A percentile compares a stretch with the other conserved stretches of the same genome.
Conservation (phyloP, 37 sponge, comb jelly and placozoan species). For the Aplysina aerophoba region DNA sequence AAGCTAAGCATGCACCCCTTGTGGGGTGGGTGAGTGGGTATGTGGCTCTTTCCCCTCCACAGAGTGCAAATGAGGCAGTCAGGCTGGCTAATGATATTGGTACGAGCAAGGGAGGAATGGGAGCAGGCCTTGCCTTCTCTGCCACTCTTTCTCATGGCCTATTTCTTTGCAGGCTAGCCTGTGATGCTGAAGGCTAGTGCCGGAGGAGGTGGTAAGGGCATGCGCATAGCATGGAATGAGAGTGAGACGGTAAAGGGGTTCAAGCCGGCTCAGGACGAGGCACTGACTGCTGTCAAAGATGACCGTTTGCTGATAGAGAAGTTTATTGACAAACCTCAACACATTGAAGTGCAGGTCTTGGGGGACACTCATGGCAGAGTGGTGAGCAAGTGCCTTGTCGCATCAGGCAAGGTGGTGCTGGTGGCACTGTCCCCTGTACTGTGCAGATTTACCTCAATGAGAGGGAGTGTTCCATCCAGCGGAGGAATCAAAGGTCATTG, state of each 20-base stretch:
- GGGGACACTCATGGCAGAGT: slow-evolving; percentile 92
- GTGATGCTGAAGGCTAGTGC: slow-evolving; percentile 99
- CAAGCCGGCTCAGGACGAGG: slow-evolving; percentile 85
- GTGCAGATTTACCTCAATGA: slow-evolving; percentile 91
- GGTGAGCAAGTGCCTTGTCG: too few relatives aligned
- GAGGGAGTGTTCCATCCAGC: slow-evolving; percentile 97
- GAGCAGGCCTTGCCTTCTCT: background rate
- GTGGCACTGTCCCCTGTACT: too few relatives aligned
- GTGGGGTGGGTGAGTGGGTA: background rate
- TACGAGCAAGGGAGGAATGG: background rate
- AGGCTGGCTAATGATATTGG: slow-evolving; percentile 92
- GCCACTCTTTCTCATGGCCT: background rate
- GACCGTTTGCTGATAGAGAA: slow-evolving; percentile 94
- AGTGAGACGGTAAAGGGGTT: slow-evolving; percentile 71
- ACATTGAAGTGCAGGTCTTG: slow-evolving; percentile 96
- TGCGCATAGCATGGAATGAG: slow-evolving; percentile 96
- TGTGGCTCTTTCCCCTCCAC: background rate
- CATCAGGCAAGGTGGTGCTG: too few relatives aligned
- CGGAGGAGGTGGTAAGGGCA: slow-evolving; percentile 99
- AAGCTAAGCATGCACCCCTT: background rate
- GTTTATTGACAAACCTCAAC: slow-evolving; percentile 89
- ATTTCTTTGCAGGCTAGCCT: slow-evolving; percentile 79
- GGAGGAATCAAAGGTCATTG: slow-evolving; percentile 97
- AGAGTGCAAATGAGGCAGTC: slow-evolving; percentile 82
- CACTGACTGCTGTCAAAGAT: slow-evolving; percentile 91